Evolutionary conservation across 2,888 invertebrate species (phyloP), one percentile per base, ranked within the genome.

Genomic region (Drosophila kambysellisi): DNA sequence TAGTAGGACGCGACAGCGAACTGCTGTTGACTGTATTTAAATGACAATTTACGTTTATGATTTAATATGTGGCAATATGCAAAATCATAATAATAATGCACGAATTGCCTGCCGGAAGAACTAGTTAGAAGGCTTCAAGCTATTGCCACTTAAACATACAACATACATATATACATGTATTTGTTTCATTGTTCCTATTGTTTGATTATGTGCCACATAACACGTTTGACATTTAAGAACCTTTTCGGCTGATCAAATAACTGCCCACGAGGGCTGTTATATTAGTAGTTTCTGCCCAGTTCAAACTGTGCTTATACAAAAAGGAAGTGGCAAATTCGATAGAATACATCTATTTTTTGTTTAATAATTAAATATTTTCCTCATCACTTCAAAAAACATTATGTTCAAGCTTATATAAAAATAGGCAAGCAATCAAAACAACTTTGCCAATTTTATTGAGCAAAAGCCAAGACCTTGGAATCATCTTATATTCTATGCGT

Each of bases 41-140:
- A 85, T 87, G 88, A 87, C 90, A 89, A 89, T 78, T 85, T 76
- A 82, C 74, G 72, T 65, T 67, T 73, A 71, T 72, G 80, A 74
- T 79, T 83, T 62, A 81, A 81, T 74, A 74, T 54, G 29, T 76
- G 70, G 70, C 75, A 69, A 72, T 82, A 86, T 86, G 81, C 78
- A 78, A 78, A 78, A 76, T 65, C 70, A 73, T 73, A 83, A 71
- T 75, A 66, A 83, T 86, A 75, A 83, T 56, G 63, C 88, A 84
- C 56, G 59, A 76, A 62, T 63, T 76, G 61, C 57, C 68, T 79
- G 81, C 87, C 86, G 90, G 90, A 88, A 87, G 89, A 69, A 41
- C 41, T 64, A 41, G 67, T 71, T 62, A 70, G 70, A 71, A 77
- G 82, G 65, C 74, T 80, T 82, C 25, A 43, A 54, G 71, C 70